Evolutionary conservation across 2,797 vertebrate genomes (phyloP).

Genomic region (Bradypus variegatus): DNA sequence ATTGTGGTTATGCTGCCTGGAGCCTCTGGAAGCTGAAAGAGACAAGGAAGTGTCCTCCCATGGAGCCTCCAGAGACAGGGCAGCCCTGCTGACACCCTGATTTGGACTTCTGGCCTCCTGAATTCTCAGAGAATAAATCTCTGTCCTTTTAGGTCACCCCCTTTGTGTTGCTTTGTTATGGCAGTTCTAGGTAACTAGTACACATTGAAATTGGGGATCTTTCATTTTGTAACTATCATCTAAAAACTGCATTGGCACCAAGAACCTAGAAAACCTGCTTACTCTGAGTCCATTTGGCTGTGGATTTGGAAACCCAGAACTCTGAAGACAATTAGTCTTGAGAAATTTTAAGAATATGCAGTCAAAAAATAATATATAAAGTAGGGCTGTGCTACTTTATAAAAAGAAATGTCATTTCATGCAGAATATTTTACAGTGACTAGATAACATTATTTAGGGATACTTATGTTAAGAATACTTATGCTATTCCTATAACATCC

Average conservation of each 20-base stretch:
- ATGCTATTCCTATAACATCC: neutral
- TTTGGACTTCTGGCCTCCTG: neutral
- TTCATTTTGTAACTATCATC: neutral
- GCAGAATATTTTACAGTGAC: constrained; percentile 3
- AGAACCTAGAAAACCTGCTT: neutral
- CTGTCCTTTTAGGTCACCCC: neutral
- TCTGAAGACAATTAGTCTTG: neutral
- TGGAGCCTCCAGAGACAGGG: accelerated
- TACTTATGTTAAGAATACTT: constrained; percentile 32
- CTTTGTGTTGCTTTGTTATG: neutral
- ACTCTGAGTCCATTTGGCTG: neutral
- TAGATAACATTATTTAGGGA: neutral
- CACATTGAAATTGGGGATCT: neutral
- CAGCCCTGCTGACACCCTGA: accelerated
- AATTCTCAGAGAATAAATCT: neutral
- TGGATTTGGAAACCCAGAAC: neutral
- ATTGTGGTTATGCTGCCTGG: neutral
- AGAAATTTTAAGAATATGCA: constrained; percentile 20
- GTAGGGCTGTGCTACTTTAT: neutral
- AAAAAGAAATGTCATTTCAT: neutral
- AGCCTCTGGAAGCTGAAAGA: neutral
- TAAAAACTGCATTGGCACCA: neutral
- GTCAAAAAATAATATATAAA: neutral
- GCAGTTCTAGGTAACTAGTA: neutral
- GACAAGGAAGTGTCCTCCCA: neutral